Conservation (phyloP, 1,140 invertebrate species). For the Aphelenchoides fujianensis region DNA sequence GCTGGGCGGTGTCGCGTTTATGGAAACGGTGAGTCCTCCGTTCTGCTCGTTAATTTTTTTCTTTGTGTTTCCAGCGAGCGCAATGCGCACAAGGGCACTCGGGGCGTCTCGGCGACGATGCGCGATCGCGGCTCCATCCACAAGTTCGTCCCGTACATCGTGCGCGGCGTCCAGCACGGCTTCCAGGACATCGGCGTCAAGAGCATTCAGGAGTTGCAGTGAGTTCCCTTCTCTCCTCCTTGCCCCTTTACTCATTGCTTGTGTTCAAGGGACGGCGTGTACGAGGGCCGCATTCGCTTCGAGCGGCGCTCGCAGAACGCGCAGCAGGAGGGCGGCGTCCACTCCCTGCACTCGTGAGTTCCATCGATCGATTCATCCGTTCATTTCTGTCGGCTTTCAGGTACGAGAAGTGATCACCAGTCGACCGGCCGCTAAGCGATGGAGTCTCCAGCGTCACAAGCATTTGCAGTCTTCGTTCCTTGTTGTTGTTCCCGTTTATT, state of each 20-base stretch:
- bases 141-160: slow-evolving; percentile 89
- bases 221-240: slow-evolving; percentile 20
- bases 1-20: too few species aligned
- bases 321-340: slow-evolving; percentile 92
- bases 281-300: slow-evolving; percentile 82
- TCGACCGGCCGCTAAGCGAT: too few species aligned
- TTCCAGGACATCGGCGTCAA: slow-evolving; percentile 92
- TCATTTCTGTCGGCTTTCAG: background rate
- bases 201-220: slow-evolving; percentile 65
- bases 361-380: background rate
- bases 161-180: slow-evolving; percentile 89
- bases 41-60: too few species aligned
- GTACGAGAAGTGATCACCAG: background rate
- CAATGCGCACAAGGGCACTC: slow-evolving; percentile 93
- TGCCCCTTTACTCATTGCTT: too few species aligned
- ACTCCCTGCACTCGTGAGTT: slow-evolving; percentile 81
- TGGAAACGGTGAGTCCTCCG: too few species aligned
- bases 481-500: too few species aligned
- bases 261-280: slow-evolving; percentile 75
- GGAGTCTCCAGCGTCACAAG: too few species aligned
- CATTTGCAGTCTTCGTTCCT: too few species aligned
- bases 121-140: slow-evolving; percentile 95
- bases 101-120: slow-evolving; percentile 95
- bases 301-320: slow-evolving; percentile 89
- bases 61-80: slow-evolving; percentile 71